phyloP scores from a whole-genome alignment of 2,888 invertebrate species.

The Agrotis exclamationis region DNA sequence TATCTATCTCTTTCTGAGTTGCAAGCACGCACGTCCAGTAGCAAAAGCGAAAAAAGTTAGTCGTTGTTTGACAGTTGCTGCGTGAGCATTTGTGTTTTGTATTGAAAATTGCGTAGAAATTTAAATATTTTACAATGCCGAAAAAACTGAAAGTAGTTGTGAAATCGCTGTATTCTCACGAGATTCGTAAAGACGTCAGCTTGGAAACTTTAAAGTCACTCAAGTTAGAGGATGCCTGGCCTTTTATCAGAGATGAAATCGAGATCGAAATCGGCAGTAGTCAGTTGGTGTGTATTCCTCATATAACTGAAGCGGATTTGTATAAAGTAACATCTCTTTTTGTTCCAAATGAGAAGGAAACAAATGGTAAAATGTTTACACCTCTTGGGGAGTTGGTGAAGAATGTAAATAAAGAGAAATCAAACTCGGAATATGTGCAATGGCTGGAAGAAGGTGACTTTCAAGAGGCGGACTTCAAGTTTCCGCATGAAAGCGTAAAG shows the following conservation, averaged over 20 bases:
- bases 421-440: constrained; percentile 82
- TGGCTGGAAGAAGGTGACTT: constrained; percentile 83
- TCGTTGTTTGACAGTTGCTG: constrained; percentile 68
- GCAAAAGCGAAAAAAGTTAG: constrained; percentile 61
- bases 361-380: constrained; percentile 87
- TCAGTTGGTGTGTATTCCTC: constrained; percentile 88
- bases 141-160: constrained; percentile 89
- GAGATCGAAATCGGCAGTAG: constrained; percentile 89
- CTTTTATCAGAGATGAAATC: constrained; percentile 90
- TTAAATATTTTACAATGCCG: constrained; percentile 80
- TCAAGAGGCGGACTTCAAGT: constrained; percentile 83
- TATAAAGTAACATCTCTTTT: constrained; percentile 89
- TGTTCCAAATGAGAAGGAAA: constrained; percentile 86
- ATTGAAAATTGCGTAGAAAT: constrained; percentile 21
- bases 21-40: constrained; percentile 15
- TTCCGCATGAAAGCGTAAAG: constrained; percentile 88
- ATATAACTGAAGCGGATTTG: constrained; percentile 88
- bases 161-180: constrained; percentile 88
- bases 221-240: constrained; percentile 89
- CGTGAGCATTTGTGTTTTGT: constrained; percentile 46
- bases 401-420: constrained; percentile 84
- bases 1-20: constrained; percentile 51
- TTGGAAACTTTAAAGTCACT: constrained; percentile 85
- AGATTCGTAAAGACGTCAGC: constrained; percentile 89
- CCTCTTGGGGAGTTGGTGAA: constrained; percentile 85